These are phyloP conservation scores for Amphipyra tragopoginis DNA, from an alignment of 2,888 invertebrate species.

Conservation along the genomic window DNA sequence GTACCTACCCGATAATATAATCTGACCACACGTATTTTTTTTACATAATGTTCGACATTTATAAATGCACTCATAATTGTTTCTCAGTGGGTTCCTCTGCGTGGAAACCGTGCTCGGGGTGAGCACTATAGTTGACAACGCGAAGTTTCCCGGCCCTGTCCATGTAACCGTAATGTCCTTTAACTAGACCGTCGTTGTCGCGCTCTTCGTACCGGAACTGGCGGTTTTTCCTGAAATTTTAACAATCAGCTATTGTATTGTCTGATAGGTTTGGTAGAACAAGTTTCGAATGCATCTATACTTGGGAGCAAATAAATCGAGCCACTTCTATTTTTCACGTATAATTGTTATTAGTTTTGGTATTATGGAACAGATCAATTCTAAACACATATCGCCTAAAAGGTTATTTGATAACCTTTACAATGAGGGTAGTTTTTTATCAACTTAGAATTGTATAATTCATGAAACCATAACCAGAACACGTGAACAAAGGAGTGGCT, in stretches of 20 bases:
- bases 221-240: conserved; percentile 92
- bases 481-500: too few species aligned
- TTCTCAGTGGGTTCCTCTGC: conserved; percentile 81
- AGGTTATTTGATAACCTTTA: too few species aligned
- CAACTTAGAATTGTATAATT: too few species aligned
- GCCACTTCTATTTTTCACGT: too few species aligned
- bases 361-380: too few species aligned
- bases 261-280: background rate
- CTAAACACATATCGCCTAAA: too few species aligned
- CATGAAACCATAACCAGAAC: too few species aligned
- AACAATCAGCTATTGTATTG: background rate
- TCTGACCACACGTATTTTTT: background rate
- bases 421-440: too few species aligned
- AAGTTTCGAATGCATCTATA: too few species aligned
- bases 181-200: conserved; percentile 93
- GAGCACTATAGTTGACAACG: conserved; percentile 93
- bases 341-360: too few species aligned
- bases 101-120: conserved; percentile 93
- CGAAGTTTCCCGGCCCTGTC: conserved; percentile 94
- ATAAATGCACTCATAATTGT: conserved; percentile 62
- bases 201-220: conserved; percentile 95
- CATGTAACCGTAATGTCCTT: conserved; percentile 95
- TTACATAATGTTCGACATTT: conserved; percentile 4
- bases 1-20: conserved; percentile 23
- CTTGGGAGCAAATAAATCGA: too few species aligned